Conservation (phyloP, 2,797 vertebrate species). For the Phoxinus dragarum region DNA sequence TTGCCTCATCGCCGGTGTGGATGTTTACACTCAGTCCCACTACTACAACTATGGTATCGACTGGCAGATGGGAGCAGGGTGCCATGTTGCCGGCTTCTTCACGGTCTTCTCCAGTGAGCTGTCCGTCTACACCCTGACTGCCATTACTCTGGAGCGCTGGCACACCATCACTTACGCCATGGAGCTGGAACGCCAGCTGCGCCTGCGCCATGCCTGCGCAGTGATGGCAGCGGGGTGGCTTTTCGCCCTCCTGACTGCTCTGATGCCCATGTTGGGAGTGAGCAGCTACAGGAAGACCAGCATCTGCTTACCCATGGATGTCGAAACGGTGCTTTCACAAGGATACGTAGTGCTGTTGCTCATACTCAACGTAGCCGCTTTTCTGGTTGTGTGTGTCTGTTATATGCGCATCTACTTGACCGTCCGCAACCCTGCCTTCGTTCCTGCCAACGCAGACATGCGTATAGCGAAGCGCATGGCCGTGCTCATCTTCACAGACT, state of each 20-base stretch:
- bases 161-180: slow-evolving; percentile 96
- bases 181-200: slow-evolving; percentile 87
- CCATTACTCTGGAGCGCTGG: slow-evolving; percentile 95
- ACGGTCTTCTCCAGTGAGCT: slow-evolving; percentile 96
- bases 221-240: slow-evolving; percentile 90
- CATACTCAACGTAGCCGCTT: slow-evolving; percentile 90
- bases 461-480: slow-evolving; percentile 95
- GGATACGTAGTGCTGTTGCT: slow-evolving; percentile 87
- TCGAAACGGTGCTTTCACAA: slow-evolving; percentile 84
- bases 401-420: slow-evolving; percentile 93
- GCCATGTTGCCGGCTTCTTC: slow-evolving; percentile 89
- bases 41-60: slow-evolving; percentile 95
- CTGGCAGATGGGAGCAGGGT: slow-evolving; percentile 92
- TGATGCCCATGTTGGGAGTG: slow-evolving; percentile 88
- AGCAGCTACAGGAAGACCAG: slow-evolving; percentile 98
- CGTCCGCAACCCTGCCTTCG: slow-evolving; percentile 84
- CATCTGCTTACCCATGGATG: slow-evolving; percentile 98
- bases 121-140: slow-evolving; percentile 92
- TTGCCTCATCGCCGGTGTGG: slow-evolving; percentile 89
- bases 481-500: slow-evolving; percentile 95
- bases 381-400: slow-evolving; percentile 88
- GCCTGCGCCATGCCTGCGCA: slow-evolving; percentile 83
- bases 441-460: slow-evolving; percentile 86
- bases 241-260: slow-evolving; percentile 83
- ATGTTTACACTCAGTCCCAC: slow-evolving; percentile 85